Base-by-base conservation (phyloP, 2,888 invertebrate genomes). In the Pyrochroa serraticornis region DNA sequence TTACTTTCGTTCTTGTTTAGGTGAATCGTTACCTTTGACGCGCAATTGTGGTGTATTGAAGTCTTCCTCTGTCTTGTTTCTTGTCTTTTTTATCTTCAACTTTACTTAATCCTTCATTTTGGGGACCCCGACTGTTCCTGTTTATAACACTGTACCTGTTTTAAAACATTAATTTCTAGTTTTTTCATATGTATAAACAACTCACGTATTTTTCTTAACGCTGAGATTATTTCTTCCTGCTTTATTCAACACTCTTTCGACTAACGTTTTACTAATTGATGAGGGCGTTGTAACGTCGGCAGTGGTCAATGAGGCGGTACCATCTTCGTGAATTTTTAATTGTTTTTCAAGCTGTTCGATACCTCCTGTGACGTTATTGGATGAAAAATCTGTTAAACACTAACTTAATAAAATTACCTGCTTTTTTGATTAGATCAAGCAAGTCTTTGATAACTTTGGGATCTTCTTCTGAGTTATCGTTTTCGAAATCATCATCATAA, bases 261-360 rank as follows among this genome's bases (percentile, higher is more conserved):
- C 92, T 1, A 93, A 80, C 39, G 85, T 87, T 76, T 90, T 89
- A 76, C 89, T 91, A 67, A 91, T 88, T 0, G 86, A 80, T 0
- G 87, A 81, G 7, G 88, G 84, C 0, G 90, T 88, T 0, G 85
- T 85, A 6, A 82, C 80, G 12, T 71, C 74, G 0, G 76, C 64
- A 37, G 69, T 69, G 49, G 82, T 82, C 0, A 81, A 75, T 0
- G 83, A 76, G 68, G 78, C 84, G 43, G 78, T 80, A 0, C 78
- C 84, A 31, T 83, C 83, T 6, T 82, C 83, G 66, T 85, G 83
- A 5, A 82, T 73, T 22, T 82, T 79, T 9, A 93, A 77, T 60
- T 92, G 92, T 71, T 90, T 93, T 76, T 93, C 93, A 9, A 94
- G 76, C 71, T 93, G 90, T 72, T 93, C 93, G 1, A 94, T 86